phyloP scores from a whole-genome alignment of 2,797 vertebrate genomes.

The Crypturellus tataupa region DNA sequence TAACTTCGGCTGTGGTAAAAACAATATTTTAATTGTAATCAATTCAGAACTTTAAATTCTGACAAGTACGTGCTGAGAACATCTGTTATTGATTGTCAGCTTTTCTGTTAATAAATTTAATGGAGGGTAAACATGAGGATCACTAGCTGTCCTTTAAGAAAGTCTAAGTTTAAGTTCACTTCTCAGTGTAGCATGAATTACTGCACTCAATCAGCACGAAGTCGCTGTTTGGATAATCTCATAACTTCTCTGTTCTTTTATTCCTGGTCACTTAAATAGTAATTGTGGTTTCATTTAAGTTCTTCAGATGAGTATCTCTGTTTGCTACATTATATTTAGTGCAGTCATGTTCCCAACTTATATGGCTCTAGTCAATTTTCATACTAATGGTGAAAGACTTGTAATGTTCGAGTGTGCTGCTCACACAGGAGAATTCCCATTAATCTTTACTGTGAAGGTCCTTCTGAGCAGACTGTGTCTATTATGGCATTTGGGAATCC shows the following conservation, averaged over 20 bases:
- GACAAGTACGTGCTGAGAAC: background rate
- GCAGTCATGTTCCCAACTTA: accelerated
- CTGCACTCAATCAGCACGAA: background rate
- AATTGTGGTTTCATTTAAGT: background rate
- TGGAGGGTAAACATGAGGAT: background rate
- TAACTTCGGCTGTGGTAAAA: constrained; percentile 96
- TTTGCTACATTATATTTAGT: background rate
- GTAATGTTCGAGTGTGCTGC: accelerated
- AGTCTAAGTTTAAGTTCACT: background rate
- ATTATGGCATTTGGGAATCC: background rate
- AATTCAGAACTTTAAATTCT: background rate
- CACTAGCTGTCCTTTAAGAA: background rate
- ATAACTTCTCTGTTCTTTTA: background rate
- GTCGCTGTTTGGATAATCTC: background rate
- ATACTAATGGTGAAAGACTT: background rate
- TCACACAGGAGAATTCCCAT: accelerated
- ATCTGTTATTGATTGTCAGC: background rate
- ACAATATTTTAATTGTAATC: background rate
- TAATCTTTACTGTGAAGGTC: background rate
- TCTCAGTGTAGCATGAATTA: accelerated
- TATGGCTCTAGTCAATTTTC: background rate
- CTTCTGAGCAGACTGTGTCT: background rate
- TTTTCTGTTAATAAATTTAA: background rate
- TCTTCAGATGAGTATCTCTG: background rate
- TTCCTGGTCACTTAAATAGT: background rate